These are phyloP conservation scores for Thymelicus sylvestris DNA, from an alignment of 2,888 invertebrate genomes.

Conservation along the genomic window DNA sequence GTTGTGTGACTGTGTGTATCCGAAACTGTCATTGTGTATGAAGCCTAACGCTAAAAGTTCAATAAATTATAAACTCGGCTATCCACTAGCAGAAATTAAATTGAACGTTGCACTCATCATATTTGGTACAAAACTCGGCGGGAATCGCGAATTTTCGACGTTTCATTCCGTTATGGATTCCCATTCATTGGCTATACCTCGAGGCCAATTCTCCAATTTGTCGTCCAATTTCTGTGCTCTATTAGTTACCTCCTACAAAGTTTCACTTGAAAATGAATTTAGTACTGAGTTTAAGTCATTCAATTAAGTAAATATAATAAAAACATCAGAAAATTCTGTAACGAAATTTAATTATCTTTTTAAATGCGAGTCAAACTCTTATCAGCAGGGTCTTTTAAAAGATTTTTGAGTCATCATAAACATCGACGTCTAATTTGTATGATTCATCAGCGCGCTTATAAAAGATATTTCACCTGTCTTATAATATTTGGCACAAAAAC, in stretches of 20 bases:
- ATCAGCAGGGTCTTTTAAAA: too few species aligned
- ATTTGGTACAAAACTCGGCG: slow-evolving; percentile 8
- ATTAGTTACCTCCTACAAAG: neutral
- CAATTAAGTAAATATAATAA: neutral
- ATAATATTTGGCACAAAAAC: too few species aligned
- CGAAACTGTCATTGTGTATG: too few species aligned
- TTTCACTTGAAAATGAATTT: neutral
- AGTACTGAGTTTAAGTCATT: neutral
- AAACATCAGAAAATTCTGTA: neutral
- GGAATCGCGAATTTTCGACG: slow-evolving; percentile 9
- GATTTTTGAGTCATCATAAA: too few species aligned
- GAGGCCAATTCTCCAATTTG: slow-evolving; percentile 23
- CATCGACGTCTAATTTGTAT: neutral
- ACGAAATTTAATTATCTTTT: neutral
- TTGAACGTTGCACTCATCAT: slow-evolving; percentile 4
- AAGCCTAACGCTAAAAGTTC: neutral
- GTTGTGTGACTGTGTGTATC: too few species aligned
- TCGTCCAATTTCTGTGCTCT: slow-evolving; percentile 10
- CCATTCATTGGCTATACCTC: slow-evolving; percentile 19
- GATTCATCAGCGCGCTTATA: neutral
- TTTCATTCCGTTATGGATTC: slow-evolving; percentile 4
- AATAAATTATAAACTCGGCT: neutral
- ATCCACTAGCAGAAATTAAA: slow-evolving; percentile 1
- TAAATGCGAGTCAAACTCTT: too few species aligned
- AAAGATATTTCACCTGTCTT: neutral